Conservation (phyloP, 37 sponge, comb jelly and placozoan species). For the Beroe ovata region DNA sequence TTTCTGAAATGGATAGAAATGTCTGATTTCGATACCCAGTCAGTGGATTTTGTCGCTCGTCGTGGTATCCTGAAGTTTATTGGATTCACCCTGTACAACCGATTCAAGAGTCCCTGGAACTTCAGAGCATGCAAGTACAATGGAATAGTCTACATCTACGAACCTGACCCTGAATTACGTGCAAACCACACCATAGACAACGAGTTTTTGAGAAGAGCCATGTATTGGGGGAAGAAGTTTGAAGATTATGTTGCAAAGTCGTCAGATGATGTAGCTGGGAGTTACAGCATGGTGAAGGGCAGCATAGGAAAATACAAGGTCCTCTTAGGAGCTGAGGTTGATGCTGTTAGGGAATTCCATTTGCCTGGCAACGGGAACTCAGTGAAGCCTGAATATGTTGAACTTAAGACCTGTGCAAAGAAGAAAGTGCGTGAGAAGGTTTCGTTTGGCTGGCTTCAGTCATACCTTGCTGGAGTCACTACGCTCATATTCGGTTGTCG, state of each 20-base stretch:
- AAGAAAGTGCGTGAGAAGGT: neutral
- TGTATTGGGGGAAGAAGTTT: slow-evolving; percentile 14
- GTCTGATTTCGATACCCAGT: neutral
- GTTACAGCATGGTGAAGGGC: slow-evolving; percentile 2
- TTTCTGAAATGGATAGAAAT: neutral
- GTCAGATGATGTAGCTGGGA: neutral
- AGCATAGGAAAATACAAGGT: neutral
- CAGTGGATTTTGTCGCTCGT: slow-evolving; percentile 10
- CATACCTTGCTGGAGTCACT: neutral
- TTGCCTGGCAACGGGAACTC: neutral
- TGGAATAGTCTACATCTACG: slow-evolving; percentile 13
- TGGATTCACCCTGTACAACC: neutral
- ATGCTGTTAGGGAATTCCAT: neutral
- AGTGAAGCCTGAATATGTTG: neutral
- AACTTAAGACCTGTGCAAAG: slow-evolving; percentile 13
- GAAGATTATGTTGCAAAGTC: neutral
- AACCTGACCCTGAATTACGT: neutral
- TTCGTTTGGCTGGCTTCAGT: slow-evolving; percentile 14
- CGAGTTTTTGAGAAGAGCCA: neutral
- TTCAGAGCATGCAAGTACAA: slow-evolving; percentile 5
- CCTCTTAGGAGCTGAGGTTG: slow-evolving; percentile 27
- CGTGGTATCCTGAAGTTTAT: slow-evolving; percentile 23
- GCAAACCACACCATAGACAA: neutral
- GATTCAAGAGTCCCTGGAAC: neutral
- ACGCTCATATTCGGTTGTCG: neutral